Conservation (phyloP, 2,888 invertebrate species). For the Cryptus viduatorius region DNA sequence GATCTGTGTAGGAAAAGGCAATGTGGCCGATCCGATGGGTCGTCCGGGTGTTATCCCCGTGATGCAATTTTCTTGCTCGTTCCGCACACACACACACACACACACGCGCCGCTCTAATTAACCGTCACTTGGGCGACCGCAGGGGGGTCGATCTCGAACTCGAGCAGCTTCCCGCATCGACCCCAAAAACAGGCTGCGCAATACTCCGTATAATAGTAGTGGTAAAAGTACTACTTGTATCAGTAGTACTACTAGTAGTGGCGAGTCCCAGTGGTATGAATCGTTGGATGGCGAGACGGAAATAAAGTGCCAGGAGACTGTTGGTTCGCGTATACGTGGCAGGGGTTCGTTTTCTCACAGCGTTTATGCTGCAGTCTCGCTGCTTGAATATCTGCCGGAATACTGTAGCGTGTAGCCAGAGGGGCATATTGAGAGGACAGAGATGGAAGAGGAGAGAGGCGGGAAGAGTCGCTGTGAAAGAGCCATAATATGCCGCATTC, state of each 20-base stretch:
- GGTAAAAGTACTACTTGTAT: slow-evolving; percentile 1
- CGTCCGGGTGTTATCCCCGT: slow-evolving; percentile 13
- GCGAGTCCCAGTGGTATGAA: not conserved
- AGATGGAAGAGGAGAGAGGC: slow-evolving; percentile 9
- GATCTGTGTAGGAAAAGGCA: slow-evolving; percentile 7
- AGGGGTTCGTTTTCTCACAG: not conserved
- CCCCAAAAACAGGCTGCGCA: slow-evolving; percentile 47
- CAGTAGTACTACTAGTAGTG: not conserved
- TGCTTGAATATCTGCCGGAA: not conserved
- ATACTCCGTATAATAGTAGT: slow-evolving; percentile 29
- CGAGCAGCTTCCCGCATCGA: slow-evolving; percentile 45
- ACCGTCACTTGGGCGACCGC: slow-evolving; percentile 57
- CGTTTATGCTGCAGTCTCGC: not conserved
- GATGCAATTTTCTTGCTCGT: slow-evolving; percentile 50
- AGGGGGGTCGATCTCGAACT: slow-evolving; percentile 34
- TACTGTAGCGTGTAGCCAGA: not conserved
- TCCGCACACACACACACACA: slow-evolving; percentile 1
- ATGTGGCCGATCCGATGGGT: slow-evolving; percentile 12
- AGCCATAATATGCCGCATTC: slow-evolving; percentile 63
- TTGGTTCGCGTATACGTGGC: not conserved
- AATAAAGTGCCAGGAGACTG: slow-evolving; percentile 13
- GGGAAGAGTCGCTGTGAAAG: slow-evolving; percentile 40
- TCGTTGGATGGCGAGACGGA: slow-evolving; percentile 1
- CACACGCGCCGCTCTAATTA: slow-evolving; percentile 50
- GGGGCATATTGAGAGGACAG: slow-evolving; percentile 18